A percentile compares a stretch with the other conserved stretches of the same genome.
Evolutionary conservation across 1,140 invertebrate species (phyloP).

Genomic region (Euschistus heros): DNA sequence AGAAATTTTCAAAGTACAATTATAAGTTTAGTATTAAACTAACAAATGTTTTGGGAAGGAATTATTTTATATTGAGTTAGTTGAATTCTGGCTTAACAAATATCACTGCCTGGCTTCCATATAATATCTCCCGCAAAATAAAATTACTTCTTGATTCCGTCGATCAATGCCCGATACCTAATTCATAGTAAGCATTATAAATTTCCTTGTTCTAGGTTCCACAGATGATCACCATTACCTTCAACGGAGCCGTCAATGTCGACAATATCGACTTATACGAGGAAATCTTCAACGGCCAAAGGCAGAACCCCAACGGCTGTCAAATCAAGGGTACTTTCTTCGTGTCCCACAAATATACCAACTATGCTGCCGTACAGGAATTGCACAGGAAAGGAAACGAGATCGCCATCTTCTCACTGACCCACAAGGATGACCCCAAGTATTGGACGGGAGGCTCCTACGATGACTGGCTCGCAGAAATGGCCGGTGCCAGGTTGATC

Average conservation of each 20-base stretch:
- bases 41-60: no score
- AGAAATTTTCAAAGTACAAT: no score
- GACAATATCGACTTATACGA: conserved; percentile 89
- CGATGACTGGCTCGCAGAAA: conserved; percentile 89
- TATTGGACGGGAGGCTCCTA: conserved; percentile 81
- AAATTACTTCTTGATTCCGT: no score
- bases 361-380: conserved; percentile 85
- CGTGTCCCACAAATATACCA: conserved; percentile 90
- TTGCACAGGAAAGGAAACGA: conserved; percentile 86
- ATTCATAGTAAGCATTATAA: background rate
- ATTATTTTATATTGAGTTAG: no score
- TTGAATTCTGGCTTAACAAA: no score
- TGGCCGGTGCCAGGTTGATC: conserved; percentile 83
- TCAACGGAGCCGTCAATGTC: conserved; percentile 88
- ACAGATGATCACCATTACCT: conserved; percentile 89
- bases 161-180: background rate
- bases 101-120: no score
- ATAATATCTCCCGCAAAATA: no score
- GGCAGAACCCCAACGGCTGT: conserved; percentile 86
- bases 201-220: conserved; percentile 47
- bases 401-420: conserved; percentile 86
- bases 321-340: conserved; percentile 91
- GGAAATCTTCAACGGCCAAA: conserved; percentile 74
- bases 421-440: conserved; percentile 78
- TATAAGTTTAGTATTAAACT: no score